A percentile compares a stretch with the other conserved stretches of the same genome.
Conservation (phyloP, 1,140 invertebrate genomes). For the Drosophila gunungcola region DNA sequence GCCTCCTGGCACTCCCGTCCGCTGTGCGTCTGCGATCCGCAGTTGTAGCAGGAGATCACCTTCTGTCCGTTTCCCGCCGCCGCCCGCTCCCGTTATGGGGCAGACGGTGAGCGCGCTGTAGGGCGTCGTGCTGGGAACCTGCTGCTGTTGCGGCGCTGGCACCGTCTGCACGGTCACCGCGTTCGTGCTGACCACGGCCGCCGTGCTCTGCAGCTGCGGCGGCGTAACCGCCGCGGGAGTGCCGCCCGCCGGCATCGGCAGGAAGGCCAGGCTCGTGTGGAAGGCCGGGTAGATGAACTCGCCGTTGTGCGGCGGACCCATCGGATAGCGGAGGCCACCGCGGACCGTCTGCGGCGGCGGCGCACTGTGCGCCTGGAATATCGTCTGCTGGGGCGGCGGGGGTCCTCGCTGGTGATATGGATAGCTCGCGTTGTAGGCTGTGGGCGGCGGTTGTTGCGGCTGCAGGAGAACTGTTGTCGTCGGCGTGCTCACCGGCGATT, state of each 20-base stretch:
- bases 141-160: slow-evolving; percentile 44
- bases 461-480: slow-evolving; percentile 62
- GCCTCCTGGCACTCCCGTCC: slow-evolving; percentile 93
- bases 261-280: slow-evolving; percentile 80
- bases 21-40: slow-evolving; percentile 90
- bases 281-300: slow-evolving; percentile 84
- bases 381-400: slow-evolving; percentile 61
- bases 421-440: slow-evolving; percentile 74
- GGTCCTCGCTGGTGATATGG: slow-evolving; percentile 83
- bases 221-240: slow-evolving; percentile 82
- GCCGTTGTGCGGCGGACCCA: slow-evolving; percentile 80
- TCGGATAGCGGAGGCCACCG: slow-evolving; percentile 85
- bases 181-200: slow-evolving; percentile 65
- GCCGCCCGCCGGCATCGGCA: slow-evolving; percentile 83
- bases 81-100: slow-evolving; percentile 63
- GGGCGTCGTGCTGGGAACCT: slow-evolving; percentile 44
- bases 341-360: slow-evolving; percentile 78
- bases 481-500: slow-evolving; percentile 62
- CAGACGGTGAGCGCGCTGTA: slow-evolving; percentile 61
- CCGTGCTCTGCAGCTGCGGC: slow-evolving; percentile 85
- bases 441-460: slow-evolving; percentile 47
- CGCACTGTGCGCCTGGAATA: slow-evolving; percentile 83
- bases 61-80: slow-evolving; percentile 53
- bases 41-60: slow-evolving; percentile 89
- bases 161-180: slow-evolving; percentile 58